phyloP scores from a whole-genome alignment of 2,888 invertebrate genomes.

The Bombyx huttoni region DNA sequence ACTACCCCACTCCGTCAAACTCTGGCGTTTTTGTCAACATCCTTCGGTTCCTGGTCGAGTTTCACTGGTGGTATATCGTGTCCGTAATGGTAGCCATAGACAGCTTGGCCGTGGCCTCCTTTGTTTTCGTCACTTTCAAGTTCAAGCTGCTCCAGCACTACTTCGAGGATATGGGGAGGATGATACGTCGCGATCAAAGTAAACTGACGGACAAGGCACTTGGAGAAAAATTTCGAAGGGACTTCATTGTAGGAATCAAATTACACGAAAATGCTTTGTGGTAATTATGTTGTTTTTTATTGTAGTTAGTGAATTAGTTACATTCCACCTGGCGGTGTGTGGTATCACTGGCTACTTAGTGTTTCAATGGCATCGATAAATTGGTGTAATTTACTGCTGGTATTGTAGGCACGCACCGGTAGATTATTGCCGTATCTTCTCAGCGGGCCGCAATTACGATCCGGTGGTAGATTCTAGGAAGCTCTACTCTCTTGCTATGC shows the following conservation, averaged over 20 bases:
- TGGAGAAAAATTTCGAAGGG: conserved; percentile 20
- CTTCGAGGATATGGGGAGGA: conserved; percentile 22
- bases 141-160: conserved; percentile 29
- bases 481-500: too few species aligned
- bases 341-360: too few species aligned
- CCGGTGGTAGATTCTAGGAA: too few species aligned
- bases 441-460: too few species aligned
- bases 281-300: conserved; percentile 16
- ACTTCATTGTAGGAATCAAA: conserved; percentile 31
- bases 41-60: conserved; percentile 23
- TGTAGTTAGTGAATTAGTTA: too few species aligned
- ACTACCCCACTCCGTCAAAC: conserved; percentile 20
- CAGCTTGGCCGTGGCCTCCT: conserved; percentile 23
- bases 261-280: conserved; percentile 38
- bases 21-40: conserved; percentile 23
- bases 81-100: conserved; percentile 31
- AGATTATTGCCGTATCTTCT: too few species aligned
- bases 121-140: conserved; percentile 29
- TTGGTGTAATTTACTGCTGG: too few species aligned
- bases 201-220: conserved; percentile 11
- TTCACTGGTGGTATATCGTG: conserved; percentile 39
- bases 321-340: too few species aligned
- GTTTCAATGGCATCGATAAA: too few species aligned
- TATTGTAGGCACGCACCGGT: too few species aligned
- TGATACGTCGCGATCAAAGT: conserved; percentile 11